phyloP scores from a whole-genome alignment of 2,888 invertebrate genomes.

The Plemyria rubiginata region DNA sequence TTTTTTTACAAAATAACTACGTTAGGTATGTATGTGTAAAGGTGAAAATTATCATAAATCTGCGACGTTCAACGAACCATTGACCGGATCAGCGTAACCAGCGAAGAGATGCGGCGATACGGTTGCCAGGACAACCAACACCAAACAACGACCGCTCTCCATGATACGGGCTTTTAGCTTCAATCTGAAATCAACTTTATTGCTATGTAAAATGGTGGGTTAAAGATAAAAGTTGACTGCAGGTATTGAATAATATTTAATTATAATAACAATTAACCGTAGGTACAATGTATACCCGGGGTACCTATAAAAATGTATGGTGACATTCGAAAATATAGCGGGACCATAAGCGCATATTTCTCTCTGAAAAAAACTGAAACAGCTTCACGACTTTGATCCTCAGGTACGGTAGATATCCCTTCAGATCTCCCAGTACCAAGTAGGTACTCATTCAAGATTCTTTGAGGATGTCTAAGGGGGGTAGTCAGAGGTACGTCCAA shows the following conservation, averaged over 20 bases:
- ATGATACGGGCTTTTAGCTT: conserved; percentile 25
- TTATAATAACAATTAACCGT: neutral
- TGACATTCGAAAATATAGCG: too few relatives aligned
- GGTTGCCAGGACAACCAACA: conserved; percentile 63
- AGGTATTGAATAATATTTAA: conserved; percentile 3
- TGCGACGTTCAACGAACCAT: conserved; percentile 67
- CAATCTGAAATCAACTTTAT: conserved; percentile 24
- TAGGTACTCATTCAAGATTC: too few relatives aligned
- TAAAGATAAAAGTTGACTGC: neutral
- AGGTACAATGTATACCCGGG: neutral
- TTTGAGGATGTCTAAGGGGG: too few relatives aligned
- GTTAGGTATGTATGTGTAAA: neutral
- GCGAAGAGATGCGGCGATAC: conserved; percentile 72
- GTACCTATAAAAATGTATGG: too few relatives aligned
- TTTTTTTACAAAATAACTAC: neutral
- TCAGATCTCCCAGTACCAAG: too few relatives aligned
- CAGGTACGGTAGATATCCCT: too few relatives aligned
- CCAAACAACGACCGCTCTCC: conserved; percentile 56
- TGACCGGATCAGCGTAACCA: conserved; percentile 65
- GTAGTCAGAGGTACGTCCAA: too few relatives aligned
- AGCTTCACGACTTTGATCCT: too few relatives aligned
- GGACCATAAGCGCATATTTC: too few relatives aligned
- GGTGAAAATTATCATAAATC: conserved; percentile 47
- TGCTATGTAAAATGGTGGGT: neutral
- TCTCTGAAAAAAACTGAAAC: too few relatives aligned